Percentiles rank a stretch among this genome's conserved stretches.
phyloP scores from a whole-genome alignment of 2,888 invertebrate species.

The Falcaria lacertinaria region DNA sequence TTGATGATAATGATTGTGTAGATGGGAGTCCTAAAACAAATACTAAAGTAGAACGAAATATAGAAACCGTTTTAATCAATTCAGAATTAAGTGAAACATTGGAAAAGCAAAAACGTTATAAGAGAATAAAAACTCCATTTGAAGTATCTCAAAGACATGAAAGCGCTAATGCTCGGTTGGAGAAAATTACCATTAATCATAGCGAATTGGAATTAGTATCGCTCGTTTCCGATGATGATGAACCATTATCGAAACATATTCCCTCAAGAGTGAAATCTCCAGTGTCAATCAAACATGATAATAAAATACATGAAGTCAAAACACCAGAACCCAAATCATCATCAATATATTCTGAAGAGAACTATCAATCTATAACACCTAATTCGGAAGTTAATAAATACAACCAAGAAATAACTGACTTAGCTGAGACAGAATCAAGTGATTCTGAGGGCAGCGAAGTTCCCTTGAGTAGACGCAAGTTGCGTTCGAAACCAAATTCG shows the following conservation, averaged over 20 bases:
- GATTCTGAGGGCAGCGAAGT: conserved; percentile 15
- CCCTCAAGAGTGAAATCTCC: not conserved
- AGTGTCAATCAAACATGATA: not conserved
- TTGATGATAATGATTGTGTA: conserved; percentile 12
- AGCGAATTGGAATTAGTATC: conserved; percentile 25
- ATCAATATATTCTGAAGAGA: not conserved
- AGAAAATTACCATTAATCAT: conserved; percentile 10
- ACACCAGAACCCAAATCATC: not conserved
- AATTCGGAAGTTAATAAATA: not conserved
- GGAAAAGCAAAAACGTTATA: not conserved
- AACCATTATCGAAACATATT: not conserved
- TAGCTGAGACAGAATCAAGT: conserved; percentile 2
- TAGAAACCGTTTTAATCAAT: conserved; percentile 17
- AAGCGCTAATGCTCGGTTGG: not conserved
- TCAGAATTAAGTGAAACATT: not conserved
- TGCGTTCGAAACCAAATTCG: conserved; percentile 2
- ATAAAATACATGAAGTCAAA: not conserved
- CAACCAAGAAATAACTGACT: not conserved
- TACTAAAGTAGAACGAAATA: conserved; percentile 22
- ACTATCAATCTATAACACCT: not conserved
- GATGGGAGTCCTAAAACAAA: not conserved
- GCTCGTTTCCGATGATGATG: not conserved
- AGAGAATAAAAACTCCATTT: not conserved
- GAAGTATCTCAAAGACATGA: not conserved
- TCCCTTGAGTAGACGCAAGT: conserved; percentile 4